A percentile compares a stretch with the other conserved stretches of the same genome.
Evolutionary conservation across 2,113 vertebrate species (phyloP).

Genomic region (Ancistrus triradiatus): DNA sequence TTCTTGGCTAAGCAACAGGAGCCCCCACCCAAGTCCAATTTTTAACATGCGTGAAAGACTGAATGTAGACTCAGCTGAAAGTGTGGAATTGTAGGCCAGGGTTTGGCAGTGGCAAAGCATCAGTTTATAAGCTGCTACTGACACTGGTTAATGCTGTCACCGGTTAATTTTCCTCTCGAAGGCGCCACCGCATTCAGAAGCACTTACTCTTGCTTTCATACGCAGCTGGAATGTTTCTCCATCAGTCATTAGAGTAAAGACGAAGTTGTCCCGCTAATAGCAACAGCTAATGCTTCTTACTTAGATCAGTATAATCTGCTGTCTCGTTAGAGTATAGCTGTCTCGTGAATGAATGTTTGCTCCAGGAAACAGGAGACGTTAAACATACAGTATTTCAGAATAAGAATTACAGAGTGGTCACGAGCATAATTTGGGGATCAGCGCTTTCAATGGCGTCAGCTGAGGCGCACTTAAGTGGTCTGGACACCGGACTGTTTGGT

Average conservation of each 20-base stretch:
- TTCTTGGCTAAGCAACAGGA: constrained; percentile 25
- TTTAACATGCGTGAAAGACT: constrained; percentile 12
- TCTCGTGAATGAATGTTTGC: constrained; percentile 9
- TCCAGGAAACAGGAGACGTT: constrained; percentile 26
- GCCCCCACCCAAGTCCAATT: neutral
- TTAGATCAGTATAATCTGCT: constrained; percentile 3
- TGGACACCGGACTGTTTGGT: constrained; percentile 11
- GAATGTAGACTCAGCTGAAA: constrained; percentile 30
- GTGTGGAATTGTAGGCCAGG: constrained; percentile 20
- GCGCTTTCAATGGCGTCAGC: too few relatives aligned
- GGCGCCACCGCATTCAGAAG: constrained; percentile 8
- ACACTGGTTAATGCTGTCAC: constrained; percentile 8
- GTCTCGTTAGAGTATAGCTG: constrained; percentile 7
- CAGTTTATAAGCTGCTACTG: too few relatives aligned
- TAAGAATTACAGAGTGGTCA: constrained; percentile 24
- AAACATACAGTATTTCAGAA: constrained; percentile 37
- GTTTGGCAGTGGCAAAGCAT: too few relatives aligned
- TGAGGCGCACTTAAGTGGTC: constrained; percentile 2
- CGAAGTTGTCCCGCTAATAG: neutral
- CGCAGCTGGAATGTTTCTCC: constrained; percentile 3
- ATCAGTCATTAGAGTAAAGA: neutral
- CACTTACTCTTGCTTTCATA: neutral
- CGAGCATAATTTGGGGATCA: constrained; percentile 34
- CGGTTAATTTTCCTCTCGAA: constrained; percentile 20
- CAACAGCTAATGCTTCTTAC: neutral